Percentiles rank a stretch among this genome's conserved stretches.
phyloP scores from a whole-genome alignment of 1,140 invertebrate species.

The Hesperophylax magnus region DNA sequence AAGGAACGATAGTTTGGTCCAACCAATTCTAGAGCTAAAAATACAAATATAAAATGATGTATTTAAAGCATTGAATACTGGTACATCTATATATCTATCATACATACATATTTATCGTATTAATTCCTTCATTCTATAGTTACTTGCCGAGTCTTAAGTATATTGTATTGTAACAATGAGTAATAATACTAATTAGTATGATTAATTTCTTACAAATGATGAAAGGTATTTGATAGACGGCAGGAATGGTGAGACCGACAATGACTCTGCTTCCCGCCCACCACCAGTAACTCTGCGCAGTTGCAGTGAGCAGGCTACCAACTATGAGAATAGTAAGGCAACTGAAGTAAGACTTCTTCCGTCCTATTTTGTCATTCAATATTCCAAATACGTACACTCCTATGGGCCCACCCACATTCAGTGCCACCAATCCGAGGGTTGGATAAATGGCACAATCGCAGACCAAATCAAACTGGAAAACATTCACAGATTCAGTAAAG shows the following conservation, averaged over 20 bases:
- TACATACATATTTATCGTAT: too few species aligned
- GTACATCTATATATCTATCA: too few species aligned
- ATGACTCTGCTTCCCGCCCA: conserved; percentile 85
- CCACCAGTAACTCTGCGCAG: conserved; percentile 83
- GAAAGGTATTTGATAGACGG: conserved; percentile 95
- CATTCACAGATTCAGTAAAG: too few species aligned
- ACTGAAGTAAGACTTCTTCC: conserved; percentile 85
- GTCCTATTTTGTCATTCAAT: conserved; percentile 87
- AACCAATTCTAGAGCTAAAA: conserved; percentile 86
- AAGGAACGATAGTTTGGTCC: conserved; percentile 92
- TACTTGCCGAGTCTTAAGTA: too few species aligned
- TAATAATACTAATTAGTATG: not conserved
- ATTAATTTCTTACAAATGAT: conserved; percentile 85
- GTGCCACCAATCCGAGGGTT: conserved; percentile 84
- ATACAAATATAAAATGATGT: too few species aligned
- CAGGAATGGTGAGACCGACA: conserved; percentile 90
- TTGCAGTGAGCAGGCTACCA: conserved; percentile 83
- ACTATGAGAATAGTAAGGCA: conserved; percentile 83
- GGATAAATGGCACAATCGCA: conserved; percentile 89
- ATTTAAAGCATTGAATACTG: too few species aligned
- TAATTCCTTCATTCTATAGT: too few species aligned
- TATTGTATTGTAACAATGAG: too few species aligned
- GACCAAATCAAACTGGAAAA: conserved; percentile 86
- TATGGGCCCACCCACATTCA: conserved; percentile 87
- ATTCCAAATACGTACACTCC: conserved; percentile 89